A percentile compares a stretch with the other conserved stretches of the same genome.
These are phyloP conservation scores for Spodoptera frugiperda DNA, from an alignment of 1,140 invertebrate genomes.

Conservation along the genomic window DNA sequence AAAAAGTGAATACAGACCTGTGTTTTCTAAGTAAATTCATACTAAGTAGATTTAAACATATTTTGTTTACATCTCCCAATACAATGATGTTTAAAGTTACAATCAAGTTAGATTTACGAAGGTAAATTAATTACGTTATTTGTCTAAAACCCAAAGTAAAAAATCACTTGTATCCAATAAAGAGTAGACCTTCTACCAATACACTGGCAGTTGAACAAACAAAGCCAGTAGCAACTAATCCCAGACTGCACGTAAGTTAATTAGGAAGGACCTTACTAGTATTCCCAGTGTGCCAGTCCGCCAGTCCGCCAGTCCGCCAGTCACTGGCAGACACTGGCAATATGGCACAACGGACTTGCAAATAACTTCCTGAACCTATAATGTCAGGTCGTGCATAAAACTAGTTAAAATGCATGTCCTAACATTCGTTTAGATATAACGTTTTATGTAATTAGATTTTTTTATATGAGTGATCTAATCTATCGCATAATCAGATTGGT, in stretches of 20 bases:
- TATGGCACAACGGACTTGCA: constrained; percentile 16
- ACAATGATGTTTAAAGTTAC: no score
- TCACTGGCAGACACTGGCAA: background rate
- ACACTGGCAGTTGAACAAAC: background rate
- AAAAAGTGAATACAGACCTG: no score
- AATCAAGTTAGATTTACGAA: no score
- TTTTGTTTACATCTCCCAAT: no score
- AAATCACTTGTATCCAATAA: no score
- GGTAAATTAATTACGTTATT: no score
- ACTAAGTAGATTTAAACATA: no score
- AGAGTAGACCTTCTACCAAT: background rate
- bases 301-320: no score
- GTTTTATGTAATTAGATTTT: background rate
- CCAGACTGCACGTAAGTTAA: constrained; percentile 13
- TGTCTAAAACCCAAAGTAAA: no score
- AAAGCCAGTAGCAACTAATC: constrained; percentile 23
- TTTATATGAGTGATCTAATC: no score
- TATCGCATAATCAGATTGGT: no score
- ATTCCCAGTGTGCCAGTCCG: background rate
- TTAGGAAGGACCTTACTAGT: constrained; percentile 11
- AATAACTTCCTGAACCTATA: constrained; percentile 41
- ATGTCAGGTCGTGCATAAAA: constrained; percentile 31
- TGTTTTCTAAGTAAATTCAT: no score
- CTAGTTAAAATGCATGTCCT: constrained; percentile 6
- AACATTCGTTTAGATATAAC: background rate